Conservation (phyloP, 2,888 invertebrate species). For the Drosophila formosana region DNA sequence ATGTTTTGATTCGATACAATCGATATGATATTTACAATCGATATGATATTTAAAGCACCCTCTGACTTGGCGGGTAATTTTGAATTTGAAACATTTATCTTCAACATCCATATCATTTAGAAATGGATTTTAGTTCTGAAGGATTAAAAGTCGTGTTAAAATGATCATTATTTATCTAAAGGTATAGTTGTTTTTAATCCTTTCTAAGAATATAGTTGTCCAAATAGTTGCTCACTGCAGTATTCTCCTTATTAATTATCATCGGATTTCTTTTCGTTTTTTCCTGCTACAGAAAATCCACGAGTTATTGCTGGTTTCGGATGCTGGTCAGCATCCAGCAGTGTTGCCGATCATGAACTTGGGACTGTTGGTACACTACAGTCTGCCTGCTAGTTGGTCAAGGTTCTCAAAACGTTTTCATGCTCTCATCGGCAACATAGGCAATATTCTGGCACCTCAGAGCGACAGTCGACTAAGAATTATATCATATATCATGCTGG, state of each 20-base stretch:
- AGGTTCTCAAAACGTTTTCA: slow-evolving; percentile 51
- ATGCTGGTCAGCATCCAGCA: slow-evolving; percentile 9
- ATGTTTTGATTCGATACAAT: too few species aligned
- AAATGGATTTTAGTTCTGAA: too few species aligned
- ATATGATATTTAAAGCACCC: too few species aligned
- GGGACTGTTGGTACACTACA: slow-evolving; percentile 53
- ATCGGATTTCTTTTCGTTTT: background rate
- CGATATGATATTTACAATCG: too few species aligned
- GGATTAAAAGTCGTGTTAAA: too few species aligned
- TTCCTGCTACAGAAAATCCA: slow-evolving; percentile 33
- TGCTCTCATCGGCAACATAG: slow-evolving; percentile 34
- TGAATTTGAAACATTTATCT: too few species aligned
- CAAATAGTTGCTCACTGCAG: too few species aligned
- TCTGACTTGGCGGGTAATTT: too few species aligned
- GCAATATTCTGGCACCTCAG: slow-evolving; percentile 32
- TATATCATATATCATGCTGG: slow-evolving; percentile 45
- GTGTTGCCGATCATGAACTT: slow-evolving; percentile 6
- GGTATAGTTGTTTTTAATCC: too few species aligned
- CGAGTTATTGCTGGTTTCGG: slow-evolving; percentile 48
- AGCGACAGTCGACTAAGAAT: background rate
- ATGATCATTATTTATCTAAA: too few species aligned
- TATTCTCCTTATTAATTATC: background rate
- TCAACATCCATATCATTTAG: too few species aligned
- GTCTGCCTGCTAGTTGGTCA: slow-evolving; percentile 50
- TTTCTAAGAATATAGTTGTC: too few species aligned